Evolutionary conservation across 1,140 invertebrate species (phyloP).

Genomic region (Melipona quadrifasciata): DNA sequence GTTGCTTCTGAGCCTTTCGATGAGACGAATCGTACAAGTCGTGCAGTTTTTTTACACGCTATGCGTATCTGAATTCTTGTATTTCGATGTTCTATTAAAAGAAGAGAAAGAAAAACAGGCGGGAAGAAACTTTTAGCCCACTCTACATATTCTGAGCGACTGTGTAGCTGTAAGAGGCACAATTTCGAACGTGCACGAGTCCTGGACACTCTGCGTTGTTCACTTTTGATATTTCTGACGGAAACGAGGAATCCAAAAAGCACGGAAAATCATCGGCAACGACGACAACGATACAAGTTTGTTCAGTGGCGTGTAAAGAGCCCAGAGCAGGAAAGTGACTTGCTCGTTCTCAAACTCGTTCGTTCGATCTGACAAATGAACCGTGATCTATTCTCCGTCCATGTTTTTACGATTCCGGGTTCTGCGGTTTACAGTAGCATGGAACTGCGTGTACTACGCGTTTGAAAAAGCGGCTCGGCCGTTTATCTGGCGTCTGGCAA

Average conservation of each 20-base stretch:
- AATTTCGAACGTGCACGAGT: too few species aligned
- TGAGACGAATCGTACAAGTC: too few species aligned
- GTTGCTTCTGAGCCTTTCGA: too few species aligned
- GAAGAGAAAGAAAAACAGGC: too few species aligned
- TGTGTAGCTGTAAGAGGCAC: too few species aligned
- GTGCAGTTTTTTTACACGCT: too few species aligned
- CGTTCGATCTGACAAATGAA: neutral
- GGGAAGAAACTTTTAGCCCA: too few species aligned
- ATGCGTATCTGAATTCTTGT: too few species aligned
- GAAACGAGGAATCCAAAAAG: too few species aligned
- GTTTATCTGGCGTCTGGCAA: neutral
- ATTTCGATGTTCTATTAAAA: too few species aligned
- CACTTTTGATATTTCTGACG: neutral
- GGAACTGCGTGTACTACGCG: neutral
- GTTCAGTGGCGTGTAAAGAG: neutral
- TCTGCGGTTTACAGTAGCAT: neutral
- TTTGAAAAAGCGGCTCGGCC: neutral
- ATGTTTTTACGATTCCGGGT: neutral
- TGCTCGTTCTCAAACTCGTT: neutral
- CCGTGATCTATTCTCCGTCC: neutral
- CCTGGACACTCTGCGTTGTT: too few species aligned
- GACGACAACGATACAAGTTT: neutral
- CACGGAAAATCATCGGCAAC: neutral
- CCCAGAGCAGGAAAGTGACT: neutral
- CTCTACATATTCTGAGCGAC: too few species aligned